A percentile compares a stretch with the other conserved stretches of the same genome.
These are phyloP conservation scores for Stratiolaelaps scimitus DNA, from an alignment of 1,140 invertebrate genomes.

Conservation along the genomic window DNA sequence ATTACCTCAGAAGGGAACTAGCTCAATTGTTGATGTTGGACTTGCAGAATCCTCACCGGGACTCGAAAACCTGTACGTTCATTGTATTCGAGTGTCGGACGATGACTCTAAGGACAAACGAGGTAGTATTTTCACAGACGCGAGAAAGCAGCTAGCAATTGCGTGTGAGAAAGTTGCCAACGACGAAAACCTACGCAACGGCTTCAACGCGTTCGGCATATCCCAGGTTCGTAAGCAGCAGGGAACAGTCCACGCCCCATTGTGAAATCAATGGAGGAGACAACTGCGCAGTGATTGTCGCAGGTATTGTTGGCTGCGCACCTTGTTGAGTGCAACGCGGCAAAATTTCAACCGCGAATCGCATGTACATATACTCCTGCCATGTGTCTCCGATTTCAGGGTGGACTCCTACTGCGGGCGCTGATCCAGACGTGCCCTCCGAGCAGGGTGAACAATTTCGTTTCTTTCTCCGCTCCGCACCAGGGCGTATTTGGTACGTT, in stretches of 20 bases:
- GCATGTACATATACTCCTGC: no score
- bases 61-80: neutral
- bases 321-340: no score
- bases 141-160: neutral
- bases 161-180: neutral
- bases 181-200: neutral
- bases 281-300: no score
- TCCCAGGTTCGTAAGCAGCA: no score
- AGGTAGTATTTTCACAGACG: neutral
- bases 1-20: no score
- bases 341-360: no score
- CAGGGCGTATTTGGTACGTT: conserved; percentile 6
- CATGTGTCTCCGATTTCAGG: no score
- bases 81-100: neutral
- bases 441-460: neutral
- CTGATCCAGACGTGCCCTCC: neutral
- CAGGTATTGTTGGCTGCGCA: no score
- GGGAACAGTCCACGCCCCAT: no score
- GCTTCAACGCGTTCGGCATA: conserved; percentile 19
- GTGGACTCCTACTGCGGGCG: neutral
- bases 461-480: neutral
- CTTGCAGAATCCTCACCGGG: neutral
- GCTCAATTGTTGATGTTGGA: no score
- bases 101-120: neutral
- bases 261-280: no score